Conservation (phyloP, 2,888 invertebrate genomes). For the Lamproptera curius region DNA sequence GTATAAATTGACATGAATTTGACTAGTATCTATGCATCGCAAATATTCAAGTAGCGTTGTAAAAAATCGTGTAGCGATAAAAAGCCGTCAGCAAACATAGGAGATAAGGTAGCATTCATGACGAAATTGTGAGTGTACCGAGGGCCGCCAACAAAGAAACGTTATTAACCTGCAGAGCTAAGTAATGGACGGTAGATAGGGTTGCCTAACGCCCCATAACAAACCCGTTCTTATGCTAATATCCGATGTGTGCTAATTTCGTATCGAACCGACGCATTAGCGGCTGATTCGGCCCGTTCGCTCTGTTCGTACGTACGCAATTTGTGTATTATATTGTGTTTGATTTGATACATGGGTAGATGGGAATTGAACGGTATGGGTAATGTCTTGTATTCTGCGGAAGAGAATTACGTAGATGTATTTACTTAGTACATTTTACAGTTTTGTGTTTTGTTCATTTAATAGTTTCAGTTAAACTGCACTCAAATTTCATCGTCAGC, state of each 20-base stretch:
- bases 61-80: too few species aligned
- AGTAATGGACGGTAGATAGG: conserved; percentile 66
- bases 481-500: too few species aligned
- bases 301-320: neutral
- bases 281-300: neutral
- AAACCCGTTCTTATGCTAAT: conserved; percentile 55
- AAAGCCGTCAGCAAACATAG: conserved; percentile 62
- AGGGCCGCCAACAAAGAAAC: conserved; percentile 59
- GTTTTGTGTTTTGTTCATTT: too few species aligned
- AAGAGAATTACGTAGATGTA: too few species aligned
- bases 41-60: too few species aligned
- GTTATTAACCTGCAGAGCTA: conserved; percentile 70
- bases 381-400: too few species aligned
- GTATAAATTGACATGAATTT: too few species aligned
- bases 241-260: conserved; percentile 46
- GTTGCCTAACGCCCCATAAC: conserved; percentile 34
- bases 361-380: too few species aligned
- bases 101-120: conserved; percentile 71
- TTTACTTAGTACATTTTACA: neutral
- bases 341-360: too few species aligned
- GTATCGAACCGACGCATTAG: conserved; percentile 30
- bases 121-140: conserved; percentile 63
- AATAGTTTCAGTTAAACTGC: too few species aligned
- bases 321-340: neutral
- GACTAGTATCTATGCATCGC: too few species aligned